phyloP scores from a whole-genome alignment of 2,113 vertebrate genomes.

The Sardina pilchardus region DNA sequence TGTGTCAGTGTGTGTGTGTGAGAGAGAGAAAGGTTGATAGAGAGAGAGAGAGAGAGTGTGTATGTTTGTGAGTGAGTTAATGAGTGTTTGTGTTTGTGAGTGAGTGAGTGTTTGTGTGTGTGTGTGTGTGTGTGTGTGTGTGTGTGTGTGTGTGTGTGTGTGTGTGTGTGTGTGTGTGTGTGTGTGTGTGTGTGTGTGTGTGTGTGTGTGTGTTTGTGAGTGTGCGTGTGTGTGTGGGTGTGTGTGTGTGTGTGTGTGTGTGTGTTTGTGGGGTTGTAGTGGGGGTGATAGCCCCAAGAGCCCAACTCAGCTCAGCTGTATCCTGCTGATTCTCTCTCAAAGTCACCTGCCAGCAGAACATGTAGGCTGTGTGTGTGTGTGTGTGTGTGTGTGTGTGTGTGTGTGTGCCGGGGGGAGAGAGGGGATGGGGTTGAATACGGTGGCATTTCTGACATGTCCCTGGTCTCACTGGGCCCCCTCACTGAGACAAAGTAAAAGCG shows the following conservation, averaged over 20 bases:
- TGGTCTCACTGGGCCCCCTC: not conserved
- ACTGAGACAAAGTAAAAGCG: not conserved
- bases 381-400: conserved; percentile 13
- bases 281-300: not conserved
- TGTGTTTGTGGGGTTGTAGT: not conserved
- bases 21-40: too few relatives aligned
- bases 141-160: not conserved
- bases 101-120: too few relatives aligned
- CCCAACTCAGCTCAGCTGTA: conserved; percentile 32
- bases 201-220: not conserved
- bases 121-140: too few relatives aligned
- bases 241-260: not conserved
- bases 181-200: not conserved
- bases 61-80: too few relatives aligned
- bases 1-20: conserved; percentile 21
- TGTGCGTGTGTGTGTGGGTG: conserved; percentile 30
- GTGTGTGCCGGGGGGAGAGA: not conserved
- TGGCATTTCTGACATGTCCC: conserved; percentile 11
- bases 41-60: too few relatives aligned
- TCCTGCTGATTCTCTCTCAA: conserved; percentile 49
- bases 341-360: conserved; percentile 42
- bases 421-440: not conserved
- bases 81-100: conserved; percentile 27
- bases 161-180: not conserved
- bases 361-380: conserved; percentile 31